These are phyloP conservation scores for Peucedramus taeniatus DNA, from an alignment of 2,113 vertebrate species.

Conservation along the genomic window DNA sequence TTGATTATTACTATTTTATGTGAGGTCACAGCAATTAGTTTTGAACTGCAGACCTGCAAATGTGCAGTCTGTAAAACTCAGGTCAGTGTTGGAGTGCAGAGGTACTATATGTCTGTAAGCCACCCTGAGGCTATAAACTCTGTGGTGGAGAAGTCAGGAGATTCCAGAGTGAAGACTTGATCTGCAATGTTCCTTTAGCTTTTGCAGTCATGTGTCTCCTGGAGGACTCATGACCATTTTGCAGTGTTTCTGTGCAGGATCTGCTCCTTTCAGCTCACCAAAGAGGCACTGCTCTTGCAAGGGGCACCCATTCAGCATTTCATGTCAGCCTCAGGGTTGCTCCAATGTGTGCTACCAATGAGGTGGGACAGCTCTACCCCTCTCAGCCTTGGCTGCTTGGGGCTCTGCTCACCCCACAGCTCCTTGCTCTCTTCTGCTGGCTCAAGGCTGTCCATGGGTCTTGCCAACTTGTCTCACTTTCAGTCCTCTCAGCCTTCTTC, in stretches of 20 bases:
- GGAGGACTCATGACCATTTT: background rate
- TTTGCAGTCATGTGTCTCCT: background rate
- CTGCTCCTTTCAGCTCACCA: background rate
- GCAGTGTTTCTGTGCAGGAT: background rate
- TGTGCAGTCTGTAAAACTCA: background rate
- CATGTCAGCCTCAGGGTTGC: rapidly evolving
- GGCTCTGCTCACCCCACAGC: background rate
- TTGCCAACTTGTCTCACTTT: background rate
- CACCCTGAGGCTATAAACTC: background rate
- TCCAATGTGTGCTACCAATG: rapidly evolving
- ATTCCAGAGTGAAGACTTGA: background rate
- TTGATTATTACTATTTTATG: constrained; percentile 6
- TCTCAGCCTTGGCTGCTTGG: rapidly evolving
- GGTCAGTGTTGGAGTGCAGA: background rate
- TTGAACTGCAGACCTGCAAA: background rate
- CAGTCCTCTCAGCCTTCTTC: background rate
- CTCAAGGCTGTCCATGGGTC: background rate
- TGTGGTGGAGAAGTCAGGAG: background rate
- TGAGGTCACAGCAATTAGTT: background rate
- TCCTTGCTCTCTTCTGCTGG: background rate
- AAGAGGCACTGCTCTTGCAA: background rate
- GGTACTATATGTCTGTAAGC: background rate
- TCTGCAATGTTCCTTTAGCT: background rate
- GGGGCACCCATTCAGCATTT: background rate
- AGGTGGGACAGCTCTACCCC: background rate